Evolutionary conservation across 2,797 vertebrate genomes (phyloP), one percentile per base, ranked within the genome.

Genomic region (Pterois miles): DNA sequence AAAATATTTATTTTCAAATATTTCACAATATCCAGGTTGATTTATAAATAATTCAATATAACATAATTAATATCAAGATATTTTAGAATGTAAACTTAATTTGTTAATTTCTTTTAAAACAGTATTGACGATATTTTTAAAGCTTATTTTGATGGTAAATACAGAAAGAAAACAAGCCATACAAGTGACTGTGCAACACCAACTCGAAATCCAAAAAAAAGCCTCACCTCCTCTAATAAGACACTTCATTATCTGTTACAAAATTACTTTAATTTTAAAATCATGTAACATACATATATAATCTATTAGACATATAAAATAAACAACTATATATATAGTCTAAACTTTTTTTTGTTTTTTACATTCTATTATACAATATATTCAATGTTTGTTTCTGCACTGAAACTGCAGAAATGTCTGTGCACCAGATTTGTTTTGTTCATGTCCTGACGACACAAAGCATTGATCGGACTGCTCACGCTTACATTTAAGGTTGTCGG

Each of bases 241-340:
- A 96, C 95, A 96, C 94, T 95, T 95, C 86, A 93, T 95, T 88
- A 94, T 95, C 92, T 94, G 93, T 95, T 96, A 96, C 89, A 96
- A 95, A 96, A 95, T 94, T 92, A 93, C 88, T 94, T 94, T 94
- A 91, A 92, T 93, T 91, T 94, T 93, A 77, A 95, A 94, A 93
- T 94, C 87, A 92, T 93, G 90, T 90, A 92, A 93, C 90, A 90
- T 93, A 94, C 84, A 89, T 94, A 90, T 89, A 86, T 78, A 90
- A 91, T 94, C 93, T 94, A 93, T 94, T 84, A 85, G 73, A 95
- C 91, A 93, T 94, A 95, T 93, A 96, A 95, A 95, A 95, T 95
- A 95, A 94, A 95, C 91, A 91, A 92, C 84, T 94, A 91, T 95
- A 88, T 38, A 43, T 91, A 68, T 33, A 65, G 86, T 90, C 89